Base-by-base conservation (phyloP, 2,888 invertebrate species). In the Clepsis dumicolana region DNA sequence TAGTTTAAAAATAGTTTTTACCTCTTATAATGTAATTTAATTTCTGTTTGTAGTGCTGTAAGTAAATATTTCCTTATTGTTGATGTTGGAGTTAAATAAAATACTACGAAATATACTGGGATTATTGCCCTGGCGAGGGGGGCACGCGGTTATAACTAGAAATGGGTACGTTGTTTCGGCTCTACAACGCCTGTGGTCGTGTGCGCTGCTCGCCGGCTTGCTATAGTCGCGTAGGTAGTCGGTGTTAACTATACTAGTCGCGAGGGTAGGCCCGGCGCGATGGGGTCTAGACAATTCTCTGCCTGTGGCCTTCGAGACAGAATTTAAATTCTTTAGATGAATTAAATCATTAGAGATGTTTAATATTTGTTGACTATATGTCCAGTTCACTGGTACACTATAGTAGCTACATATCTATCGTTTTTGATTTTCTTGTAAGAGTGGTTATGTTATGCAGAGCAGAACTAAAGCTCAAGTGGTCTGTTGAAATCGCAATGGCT, bases 1-100 rank as follows among this genome's bases (percentile, higher is more conserved):
- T 90, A 89, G 87, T 81, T 76, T 87, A 87, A 76, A 44, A 70
- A 82, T 79, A 73, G 74, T 79, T 74, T 73, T 72, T 80, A 82
- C 72, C 74, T 77, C 73, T 78, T n/a, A 64, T 78, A 79, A 77
- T 75, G 74, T 79, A 77, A 75, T 75, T 80, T 80, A 76, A 70
- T 80, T 79, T 80, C 73, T 63, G 72, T 78, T 71, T 68, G 78
- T 80, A 80, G 77, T 73, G 71, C 76, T 77, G 71, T 74, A 59
- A 65, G 65, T 65, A 72, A 65, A 64, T 68, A 70, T 76, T 75
- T 75, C 75, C 64, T 74, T 73, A 76, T 79, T 79, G 75, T 76
- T 81, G 77, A 75, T 77, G 76, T 78, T 76, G 76, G 74, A 64
- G 65, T 52, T 41, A 29, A 54, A 69, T 72, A 69, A 65, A 72